phyloP scores from a whole-genome alignment of 2,113 vertebrate species.

The Galeopterus variegatus region DNA sequence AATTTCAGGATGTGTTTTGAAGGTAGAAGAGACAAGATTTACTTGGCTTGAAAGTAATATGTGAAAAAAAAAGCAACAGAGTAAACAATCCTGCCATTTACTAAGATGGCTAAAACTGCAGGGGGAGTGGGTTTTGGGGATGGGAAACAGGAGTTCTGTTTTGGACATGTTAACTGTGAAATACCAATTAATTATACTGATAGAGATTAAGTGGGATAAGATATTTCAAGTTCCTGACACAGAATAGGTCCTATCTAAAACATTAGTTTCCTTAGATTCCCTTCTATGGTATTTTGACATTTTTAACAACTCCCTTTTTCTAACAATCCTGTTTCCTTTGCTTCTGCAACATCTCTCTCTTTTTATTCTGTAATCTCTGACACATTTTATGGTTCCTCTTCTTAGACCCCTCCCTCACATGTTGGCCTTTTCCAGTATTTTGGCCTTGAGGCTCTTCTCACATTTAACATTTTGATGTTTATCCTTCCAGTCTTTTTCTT shows the following conservation, averaged over 20 bases:
- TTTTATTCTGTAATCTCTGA: neutral
- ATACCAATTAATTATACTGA: neutral
- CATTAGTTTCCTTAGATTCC: conserved; percentile 31
- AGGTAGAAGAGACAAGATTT: neutral
- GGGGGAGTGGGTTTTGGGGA: neutral
- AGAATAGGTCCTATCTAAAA: neutral
- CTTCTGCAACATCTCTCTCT: neutral
- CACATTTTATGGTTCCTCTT: neutral
- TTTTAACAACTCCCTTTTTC: neutral
- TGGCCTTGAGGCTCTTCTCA: neutral
- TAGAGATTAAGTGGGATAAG: neutral
- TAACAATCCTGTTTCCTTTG: conserved; percentile 21
- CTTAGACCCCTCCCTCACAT: neutral
- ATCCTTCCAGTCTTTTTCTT: neutral
- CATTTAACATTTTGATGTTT: neutral
- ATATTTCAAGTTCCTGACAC: neutral
- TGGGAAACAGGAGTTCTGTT: neutral
- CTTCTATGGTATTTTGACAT: neutral
- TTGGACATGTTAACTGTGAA: neutral
- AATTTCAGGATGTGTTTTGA: neutral
- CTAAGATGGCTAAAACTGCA: neutral
- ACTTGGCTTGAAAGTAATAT: neutral
- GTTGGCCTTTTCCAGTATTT: neutral
- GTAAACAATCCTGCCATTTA: no score
- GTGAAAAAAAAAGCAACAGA: neutral